A percentile compares a stretch with the other conserved stretches of the same genome.
phyloP scores from a whole-genome alignment of 2,888 invertebrate genomes.

The Perdita meconis region DNA sequence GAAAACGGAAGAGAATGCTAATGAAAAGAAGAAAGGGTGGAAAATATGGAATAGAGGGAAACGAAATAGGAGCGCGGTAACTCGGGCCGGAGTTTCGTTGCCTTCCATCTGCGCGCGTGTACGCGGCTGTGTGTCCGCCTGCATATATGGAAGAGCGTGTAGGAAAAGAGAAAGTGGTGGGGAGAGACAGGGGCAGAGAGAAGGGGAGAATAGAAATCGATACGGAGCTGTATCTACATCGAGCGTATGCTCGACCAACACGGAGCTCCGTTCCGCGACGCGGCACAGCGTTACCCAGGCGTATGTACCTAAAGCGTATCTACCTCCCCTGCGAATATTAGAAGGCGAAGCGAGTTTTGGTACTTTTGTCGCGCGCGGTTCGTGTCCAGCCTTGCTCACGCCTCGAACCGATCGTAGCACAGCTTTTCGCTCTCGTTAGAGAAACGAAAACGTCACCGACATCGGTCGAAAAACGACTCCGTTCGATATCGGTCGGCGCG shows the following conservation, averaged over 20 bases:
- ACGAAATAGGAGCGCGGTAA: background rate
- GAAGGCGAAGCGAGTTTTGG: no score
- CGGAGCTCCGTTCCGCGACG: slow-evolving; percentile 26
- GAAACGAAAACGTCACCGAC: no score
- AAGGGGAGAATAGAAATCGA: slow-evolving; percentile 60
- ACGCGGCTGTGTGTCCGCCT: background rate
- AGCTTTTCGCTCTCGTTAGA: background rate
- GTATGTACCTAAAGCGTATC: no score
- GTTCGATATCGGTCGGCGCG: slow-evolving; percentile 5
- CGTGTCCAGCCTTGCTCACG: no score
- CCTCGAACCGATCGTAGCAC: no score
- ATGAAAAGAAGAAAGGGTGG: background rate
- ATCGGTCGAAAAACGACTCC: no score
- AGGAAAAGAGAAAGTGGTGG: slow-evolving; percentile 19
- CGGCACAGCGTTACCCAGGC: slow-evolving; percentile 42
- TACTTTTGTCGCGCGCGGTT: no score
- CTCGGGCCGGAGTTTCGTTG: slow-evolving; percentile 6
- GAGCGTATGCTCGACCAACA: slow-evolving; percentile 50
- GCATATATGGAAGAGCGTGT: background rate
- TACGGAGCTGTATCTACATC: slow-evolving; percentile 54
- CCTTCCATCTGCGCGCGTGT: background rate
- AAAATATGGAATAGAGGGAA: background rate
- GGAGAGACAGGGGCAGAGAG: background rate
- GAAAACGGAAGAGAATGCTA: background rate
- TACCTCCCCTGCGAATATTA: no score